These are phyloP conservation scores for Penaeus japonicus DNA, from an alignment of 1,140 invertebrate genomes.

Conservation along the genomic window DNA sequence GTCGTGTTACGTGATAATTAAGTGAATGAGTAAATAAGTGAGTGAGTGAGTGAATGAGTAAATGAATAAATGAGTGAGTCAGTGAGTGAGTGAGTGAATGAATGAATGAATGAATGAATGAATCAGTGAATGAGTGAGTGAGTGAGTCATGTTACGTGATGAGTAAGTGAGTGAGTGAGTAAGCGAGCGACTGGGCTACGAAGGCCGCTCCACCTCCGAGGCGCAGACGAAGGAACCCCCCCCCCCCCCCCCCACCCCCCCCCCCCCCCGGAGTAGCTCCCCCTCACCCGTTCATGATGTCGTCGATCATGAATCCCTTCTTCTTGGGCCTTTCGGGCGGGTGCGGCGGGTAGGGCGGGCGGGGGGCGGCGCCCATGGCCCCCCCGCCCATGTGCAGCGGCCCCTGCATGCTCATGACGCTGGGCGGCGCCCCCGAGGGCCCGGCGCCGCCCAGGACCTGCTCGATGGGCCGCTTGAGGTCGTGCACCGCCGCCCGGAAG, in stretches of 20 bases:
- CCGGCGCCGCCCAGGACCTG: slow-evolving; percentile 41
- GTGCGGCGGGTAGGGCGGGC: slow-evolving; percentile 50
- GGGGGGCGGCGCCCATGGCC: slow-evolving; percentile 42
- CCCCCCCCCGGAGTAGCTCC: too few relatives aligned
- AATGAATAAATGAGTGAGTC: too few relatives aligned
- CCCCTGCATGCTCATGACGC: slow-evolving; percentile 37
- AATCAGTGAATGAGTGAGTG: too few relatives aligned
- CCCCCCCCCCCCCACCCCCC: neutral
- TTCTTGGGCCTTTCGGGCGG: slow-evolving; percentile 57
- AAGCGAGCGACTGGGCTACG: too few relatives aligned
- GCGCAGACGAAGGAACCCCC: neutral
- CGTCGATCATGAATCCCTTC: slow-evolving; percentile 59
- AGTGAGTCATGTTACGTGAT: too few relatives aligned
- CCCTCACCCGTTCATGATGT: slow-evolving; percentile 56
- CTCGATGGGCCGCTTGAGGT: slow-evolving; percentile 45
- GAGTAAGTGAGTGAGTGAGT: too few relatives aligned
- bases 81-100: too few relatives aligned
- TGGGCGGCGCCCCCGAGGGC: slow-evolving; percentile 19
- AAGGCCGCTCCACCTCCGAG: neutral
- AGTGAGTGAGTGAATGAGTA: too few relatives aligned
- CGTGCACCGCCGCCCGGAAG: slow-evolving; percentile 33
- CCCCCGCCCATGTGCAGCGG: slow-evolving; percentile 36
- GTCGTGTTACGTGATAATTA: too few relatives aligned
- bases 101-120: too few relatives aligned
- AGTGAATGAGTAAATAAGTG: too few relatives aligned